Evolutionary conservation across 2,888 invertebrate genomes (phyloP).

Genomic region (Syrista parreyssii): DNA sequence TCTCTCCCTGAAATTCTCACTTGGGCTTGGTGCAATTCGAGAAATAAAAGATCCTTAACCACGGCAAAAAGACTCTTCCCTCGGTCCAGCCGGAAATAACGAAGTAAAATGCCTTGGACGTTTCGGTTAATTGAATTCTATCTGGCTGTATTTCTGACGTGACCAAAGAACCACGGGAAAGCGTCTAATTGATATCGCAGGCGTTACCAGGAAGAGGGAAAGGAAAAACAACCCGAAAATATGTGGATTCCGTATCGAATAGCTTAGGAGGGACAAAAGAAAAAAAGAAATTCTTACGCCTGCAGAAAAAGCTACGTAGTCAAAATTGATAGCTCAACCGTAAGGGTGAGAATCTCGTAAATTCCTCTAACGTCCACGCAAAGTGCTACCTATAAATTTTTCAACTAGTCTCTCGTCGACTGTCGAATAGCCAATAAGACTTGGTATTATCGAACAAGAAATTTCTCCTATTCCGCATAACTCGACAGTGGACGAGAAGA

Average conservation of each 20-base stretch:
- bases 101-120: neutral
- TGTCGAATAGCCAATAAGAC: neutral
- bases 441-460: neutral
- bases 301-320: neutral
- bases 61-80: neutral
- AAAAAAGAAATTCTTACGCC: neutral
- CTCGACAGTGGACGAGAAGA: neutral
- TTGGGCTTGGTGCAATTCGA: conserved; percentile 22
- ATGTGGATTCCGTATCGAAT: neutral
- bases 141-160: neutral
- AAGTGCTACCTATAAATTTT: neutral
- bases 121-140: neutral
- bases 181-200: neutral
- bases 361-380: neutral
- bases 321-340: neutral
- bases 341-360: neutral
- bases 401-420: neutral
- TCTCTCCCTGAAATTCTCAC: conserved; percentile 3
- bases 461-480: neutral
- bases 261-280: neutral
- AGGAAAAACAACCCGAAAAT: accelerated
- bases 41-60: conserved; percentile 1
- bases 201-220: neutral
- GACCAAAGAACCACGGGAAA: neutral
- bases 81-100: neutral